Conservation (phyloP, 2,797 vertebrate species). For the Phyllotis vaccarum region DNA sequence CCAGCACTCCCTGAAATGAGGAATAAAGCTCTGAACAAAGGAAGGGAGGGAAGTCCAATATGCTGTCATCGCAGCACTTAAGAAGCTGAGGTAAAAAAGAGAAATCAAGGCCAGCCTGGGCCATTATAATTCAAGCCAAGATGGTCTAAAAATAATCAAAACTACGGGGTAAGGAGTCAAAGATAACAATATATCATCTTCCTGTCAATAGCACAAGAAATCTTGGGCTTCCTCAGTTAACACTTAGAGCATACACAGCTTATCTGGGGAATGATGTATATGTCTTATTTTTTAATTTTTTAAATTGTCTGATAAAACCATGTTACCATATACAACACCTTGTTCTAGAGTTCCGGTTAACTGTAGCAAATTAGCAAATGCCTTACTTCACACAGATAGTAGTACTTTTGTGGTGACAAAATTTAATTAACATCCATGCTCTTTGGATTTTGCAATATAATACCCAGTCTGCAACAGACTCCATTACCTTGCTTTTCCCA, state of each 20-base stretch:
- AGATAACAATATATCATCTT: not conserved
- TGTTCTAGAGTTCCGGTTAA: not conserved
- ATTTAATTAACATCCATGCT: not conserved
- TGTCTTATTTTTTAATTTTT: not conserved
- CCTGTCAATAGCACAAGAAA: not conserved
- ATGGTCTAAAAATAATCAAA: not conserved
- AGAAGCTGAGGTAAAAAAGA: not conserved
- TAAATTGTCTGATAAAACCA: not conserved
- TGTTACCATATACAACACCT: not conserved
- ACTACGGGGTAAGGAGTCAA: not conserved
- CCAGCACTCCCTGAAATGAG: not conserved
- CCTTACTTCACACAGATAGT: not conserved
- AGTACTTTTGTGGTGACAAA: not conserved
- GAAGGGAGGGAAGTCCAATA: not conserved
- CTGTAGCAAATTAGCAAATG: not conserved
- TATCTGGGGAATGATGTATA: not conserved
- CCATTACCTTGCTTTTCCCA: not conserved
- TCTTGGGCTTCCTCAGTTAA: not conserved
- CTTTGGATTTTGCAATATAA: not conserved
- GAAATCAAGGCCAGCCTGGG: not conserved
- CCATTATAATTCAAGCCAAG: not conserved
- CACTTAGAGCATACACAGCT: slow-evolving; percentile 8
- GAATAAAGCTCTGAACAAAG: not conserved
- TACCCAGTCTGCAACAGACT: not conserved
- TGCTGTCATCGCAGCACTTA: not conserved